A percentile compares a stretch with the other conserved stretches of the same genome.
These are phyloP conservation scores for Osmoderma eremita DNA, from an alignment of 2,888 invertebrate species.

Conservation along the genomic window DNA sequence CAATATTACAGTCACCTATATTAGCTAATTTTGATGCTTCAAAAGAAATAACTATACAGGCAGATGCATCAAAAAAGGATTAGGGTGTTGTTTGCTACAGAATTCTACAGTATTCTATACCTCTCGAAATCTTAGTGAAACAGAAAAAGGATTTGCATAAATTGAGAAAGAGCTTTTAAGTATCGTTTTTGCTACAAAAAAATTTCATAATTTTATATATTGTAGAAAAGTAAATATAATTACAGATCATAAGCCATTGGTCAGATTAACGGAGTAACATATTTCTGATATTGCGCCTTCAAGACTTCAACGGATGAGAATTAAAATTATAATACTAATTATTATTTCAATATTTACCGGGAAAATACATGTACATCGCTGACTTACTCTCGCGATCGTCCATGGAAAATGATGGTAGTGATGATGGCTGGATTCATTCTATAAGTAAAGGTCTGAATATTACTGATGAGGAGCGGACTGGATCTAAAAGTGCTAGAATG, in stretches of 20 bases:
- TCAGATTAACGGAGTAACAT: no score
- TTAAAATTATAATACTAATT: no score
- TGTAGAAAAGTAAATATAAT: not conserved
- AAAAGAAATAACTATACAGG: not conserved
- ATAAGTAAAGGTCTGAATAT: not conserved
- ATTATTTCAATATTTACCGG: no score
- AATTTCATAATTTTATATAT: not conserved
- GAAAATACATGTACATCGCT: constrained; percentile 1
- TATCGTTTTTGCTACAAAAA: not conserved
- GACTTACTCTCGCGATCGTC: not conserved
- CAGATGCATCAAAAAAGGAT: not conserved
- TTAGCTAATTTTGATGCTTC: constrained; percentile 7
- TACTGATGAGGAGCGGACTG: not conserved
- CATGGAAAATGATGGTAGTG: not conserved
- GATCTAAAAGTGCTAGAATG: constrained; percentile 5
- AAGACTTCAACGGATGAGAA: not conserved
- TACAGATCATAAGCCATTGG: no score
- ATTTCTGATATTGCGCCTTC: not conserved
- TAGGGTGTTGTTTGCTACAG: constrained; percentile 3
- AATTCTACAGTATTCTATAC: not conserved
- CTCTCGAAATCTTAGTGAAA: not conserved
- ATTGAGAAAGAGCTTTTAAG: constrained; percentile 4
- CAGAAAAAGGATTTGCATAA: not conserved
- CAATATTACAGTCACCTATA: constrained; percentile 7
- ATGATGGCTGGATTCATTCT: not conserved